Evolutionary conservation across 2,888 invertebrate genomes (phyloP).

Genomic region (Heteropelma amictum): DNA sequence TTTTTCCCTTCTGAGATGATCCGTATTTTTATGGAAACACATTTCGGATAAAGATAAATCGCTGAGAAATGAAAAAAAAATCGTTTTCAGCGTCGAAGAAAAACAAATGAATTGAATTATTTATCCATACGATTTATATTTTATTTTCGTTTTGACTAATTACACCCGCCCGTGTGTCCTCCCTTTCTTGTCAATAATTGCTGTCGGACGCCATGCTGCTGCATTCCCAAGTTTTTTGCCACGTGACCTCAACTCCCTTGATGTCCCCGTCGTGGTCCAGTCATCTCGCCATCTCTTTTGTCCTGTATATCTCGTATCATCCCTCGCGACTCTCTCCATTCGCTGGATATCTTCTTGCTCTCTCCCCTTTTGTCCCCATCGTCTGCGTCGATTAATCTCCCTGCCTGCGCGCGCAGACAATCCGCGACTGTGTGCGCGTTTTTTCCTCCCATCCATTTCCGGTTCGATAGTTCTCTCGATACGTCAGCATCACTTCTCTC

Average conservation of each 20-base stretch:
- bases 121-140: too few relatives aligned
- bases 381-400: conserved; percentile 18
- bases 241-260: conserved; percentile 34
- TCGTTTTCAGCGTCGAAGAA: not conserved
- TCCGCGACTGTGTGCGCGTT: conserved; percentile 5
- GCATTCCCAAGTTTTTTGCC: conserved; percentile 74
- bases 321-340: conserved; percentile 42
- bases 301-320: not conserved
- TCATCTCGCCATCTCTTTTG: conserved; percentile 21
- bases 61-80: too few relatives aligned
- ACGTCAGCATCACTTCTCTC: conserved; percentile 30
- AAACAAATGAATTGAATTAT: not conserved
- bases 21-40: too few relatives aligned
- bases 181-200: conserved; percentile 71
- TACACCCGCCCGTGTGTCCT: conserved; percentile 54
- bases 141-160: too few relatives aligned
- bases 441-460: conserved; percentile 20
- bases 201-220: conserved; percentile 74
- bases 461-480: conserved; percentile 11
- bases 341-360: not conserved
- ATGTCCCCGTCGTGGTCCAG: conserved; percentile 6
- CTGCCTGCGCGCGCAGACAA: not conserved
- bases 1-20: too few relatives aligned
- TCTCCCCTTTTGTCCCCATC: conserved; percentile 48
- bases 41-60: too few relatives aligned